Base-by-base conservation (phyloP, 2,888 invertebrate genomes). In the Chironomus riparius region DNA sequence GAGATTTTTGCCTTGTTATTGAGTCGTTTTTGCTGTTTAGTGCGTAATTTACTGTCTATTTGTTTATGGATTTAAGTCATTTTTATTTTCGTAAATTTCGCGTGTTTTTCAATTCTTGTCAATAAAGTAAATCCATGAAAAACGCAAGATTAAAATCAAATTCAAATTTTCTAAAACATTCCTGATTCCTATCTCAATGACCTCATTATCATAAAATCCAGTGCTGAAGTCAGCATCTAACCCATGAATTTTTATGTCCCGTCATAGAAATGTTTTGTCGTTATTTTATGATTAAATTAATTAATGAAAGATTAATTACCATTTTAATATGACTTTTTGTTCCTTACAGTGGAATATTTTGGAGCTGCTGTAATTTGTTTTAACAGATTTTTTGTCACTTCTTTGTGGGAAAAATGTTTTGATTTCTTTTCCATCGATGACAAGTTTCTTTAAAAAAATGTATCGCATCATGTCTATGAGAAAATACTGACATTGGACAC, bases 261-360 rank as follows among this genome's bases (percentile, higher is more conserved):
- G 13, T 38, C 21, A 68, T 28, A 15, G 21, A 62, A 62, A 62
- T 12, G 7, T 22, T 24, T 70, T 70, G 38, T 72, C 72, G 15
- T 56, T 18, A 6, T 61, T 62, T 72, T 50, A 72, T 47, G 72
- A 72, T 72, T 38, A 56, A 56, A 56, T 56, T 50, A 68, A 68
- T 74, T 68, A 74, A 68, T 65, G 74, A 74, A 74, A 74, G 74
- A 74, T 74, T 74, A 68, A 74, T 74, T 62, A 62, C 22, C 13
- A 74, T 68, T 74, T 68, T 74, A 68, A 74, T 74, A 38, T n/a
- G 62, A 72, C 22, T 24, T 38, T 38, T 38, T 38, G 38, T 38
- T 38, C 38, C 38, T 38, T 38, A 10, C 38, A 10, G 38, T 38
- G 38, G 38, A 38, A 38, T 38, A 38, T 38, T 38, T 38, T 38